Evolutionary conservation across 2,797 vertebrate species (phyloP).

Genomic region (Yasuhikotakia modesta): DNA sequence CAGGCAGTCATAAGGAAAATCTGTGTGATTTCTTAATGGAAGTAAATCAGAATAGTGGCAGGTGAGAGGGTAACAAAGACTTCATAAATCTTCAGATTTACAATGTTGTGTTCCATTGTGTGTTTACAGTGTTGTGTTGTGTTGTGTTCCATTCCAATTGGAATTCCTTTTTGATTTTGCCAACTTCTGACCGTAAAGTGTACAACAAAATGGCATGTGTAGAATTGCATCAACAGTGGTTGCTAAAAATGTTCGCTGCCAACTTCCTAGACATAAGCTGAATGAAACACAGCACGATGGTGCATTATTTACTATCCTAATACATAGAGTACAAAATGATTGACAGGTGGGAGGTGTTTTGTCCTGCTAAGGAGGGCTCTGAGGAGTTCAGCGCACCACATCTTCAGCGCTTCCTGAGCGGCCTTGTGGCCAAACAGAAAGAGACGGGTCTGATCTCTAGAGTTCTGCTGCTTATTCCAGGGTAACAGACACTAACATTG

Average conservation of each 20-base stretch:
- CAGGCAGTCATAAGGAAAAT: constrained; percentile 85
- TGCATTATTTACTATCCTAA: background rate
- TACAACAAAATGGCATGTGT: background rate
- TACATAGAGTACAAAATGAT: constrained; percentile 37
- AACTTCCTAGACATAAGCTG: background rate
- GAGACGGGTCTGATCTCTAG: constrained; percentile 68
- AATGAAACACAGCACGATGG: background rate
- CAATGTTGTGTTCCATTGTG: background rate
- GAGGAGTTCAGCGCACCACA: constrained; percentile 85
- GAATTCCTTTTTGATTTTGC: background rate
- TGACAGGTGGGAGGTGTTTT: constrained; percentile 88
- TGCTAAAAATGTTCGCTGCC: background rate
- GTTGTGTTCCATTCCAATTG: no score
- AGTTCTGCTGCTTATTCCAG: constrained; percentile 87
- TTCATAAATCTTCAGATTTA: constrained; percentile 1
- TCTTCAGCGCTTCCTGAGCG: constrained; percentile 87
- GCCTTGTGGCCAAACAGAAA: constrained; percentile 80
- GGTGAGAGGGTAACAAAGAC: constrained; percentile 72
- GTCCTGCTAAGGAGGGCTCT: constrained; percentile 78
- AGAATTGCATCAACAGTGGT: background rate
- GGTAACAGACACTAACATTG: constrained; percentile 69
- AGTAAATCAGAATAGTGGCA: constrained; percentile 83
- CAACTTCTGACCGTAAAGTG: background rate
- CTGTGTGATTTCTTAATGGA: constrained; percentile 85
- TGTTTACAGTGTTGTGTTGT: no score